Conservation (phyloP, 2,113 vertebrate genomes). For the Heliornis fulica region DNA sequence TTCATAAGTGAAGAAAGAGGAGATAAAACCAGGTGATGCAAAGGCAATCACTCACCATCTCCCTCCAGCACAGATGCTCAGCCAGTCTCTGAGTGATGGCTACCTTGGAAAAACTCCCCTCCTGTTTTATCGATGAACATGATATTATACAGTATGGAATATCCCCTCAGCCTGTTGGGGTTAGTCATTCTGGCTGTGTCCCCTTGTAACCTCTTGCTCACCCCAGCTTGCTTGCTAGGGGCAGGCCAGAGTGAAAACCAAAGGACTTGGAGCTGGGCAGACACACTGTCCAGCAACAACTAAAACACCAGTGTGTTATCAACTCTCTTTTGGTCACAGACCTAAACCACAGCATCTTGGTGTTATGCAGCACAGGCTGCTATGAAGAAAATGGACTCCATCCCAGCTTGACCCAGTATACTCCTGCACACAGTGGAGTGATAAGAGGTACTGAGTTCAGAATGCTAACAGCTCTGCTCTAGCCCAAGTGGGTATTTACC, state of each 20-base stretch:
- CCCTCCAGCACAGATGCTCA: neutral
- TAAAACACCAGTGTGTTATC: neutral
- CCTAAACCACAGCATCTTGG: neutral
- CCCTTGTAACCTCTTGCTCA: neutral
- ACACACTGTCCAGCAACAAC: neutral
- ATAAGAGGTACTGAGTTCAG: neutral
- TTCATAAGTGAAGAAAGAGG: neutral
- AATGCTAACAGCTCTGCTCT: neutral
- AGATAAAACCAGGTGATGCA: neutral
- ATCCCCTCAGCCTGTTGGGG: neutral
- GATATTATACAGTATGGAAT: neutral
- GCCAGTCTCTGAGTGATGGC: neutral
- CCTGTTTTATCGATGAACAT: neutral
- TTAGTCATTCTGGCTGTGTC: neutral
- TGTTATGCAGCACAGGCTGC: no score
- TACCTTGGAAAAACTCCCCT: neutral
- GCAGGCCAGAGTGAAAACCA: neutral
- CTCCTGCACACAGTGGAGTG: fast-evolving
- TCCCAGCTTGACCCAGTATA: neutral
- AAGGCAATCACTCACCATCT: neutral
- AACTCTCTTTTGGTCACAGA: neutral
- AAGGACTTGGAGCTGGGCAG: neutral
- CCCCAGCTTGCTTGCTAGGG: neutral
- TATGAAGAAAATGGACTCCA: neutral
- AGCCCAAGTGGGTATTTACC: neutral